Evolutionary conservation across 2,113 vertebrate species (phyloP).

Genomic region (Halichoeres trimaculatus): DNA sequence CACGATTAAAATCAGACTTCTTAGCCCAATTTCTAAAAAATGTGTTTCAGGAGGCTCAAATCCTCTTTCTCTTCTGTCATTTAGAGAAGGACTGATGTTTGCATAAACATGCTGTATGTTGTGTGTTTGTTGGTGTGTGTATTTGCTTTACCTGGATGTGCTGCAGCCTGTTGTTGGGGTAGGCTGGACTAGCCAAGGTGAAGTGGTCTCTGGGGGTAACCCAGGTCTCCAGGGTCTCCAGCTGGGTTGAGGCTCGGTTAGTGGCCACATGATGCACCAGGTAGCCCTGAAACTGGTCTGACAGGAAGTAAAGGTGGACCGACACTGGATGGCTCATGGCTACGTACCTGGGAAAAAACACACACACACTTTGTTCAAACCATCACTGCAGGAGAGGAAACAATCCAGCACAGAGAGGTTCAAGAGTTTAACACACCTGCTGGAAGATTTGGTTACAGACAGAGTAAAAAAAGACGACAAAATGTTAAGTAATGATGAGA

Average conservation of each 20-base stretch:
- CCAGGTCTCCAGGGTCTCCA: conserved; percentile 95
- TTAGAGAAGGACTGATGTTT: no score
- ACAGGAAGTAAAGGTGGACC: conserved; percentile 95
- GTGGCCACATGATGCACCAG: conserved; percentile 90
- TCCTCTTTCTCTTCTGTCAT: no score
- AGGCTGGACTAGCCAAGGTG: conserved; percentile 87
- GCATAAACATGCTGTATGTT: background rate
- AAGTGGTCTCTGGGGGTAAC: conserved; percentile 94
- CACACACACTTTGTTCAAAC: background rate
- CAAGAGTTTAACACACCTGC: no score
- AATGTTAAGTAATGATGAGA: no score
- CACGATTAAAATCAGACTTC: no score
- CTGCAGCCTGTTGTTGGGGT: conserved; percentile 88
- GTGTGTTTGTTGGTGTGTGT: background rate
- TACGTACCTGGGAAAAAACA: conserved; percentile 83
- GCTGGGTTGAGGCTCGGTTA: conserved; percentile 92
- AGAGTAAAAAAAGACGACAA: no score
- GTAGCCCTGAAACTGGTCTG: conserved; percentile 97
- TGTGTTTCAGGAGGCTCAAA: no score
- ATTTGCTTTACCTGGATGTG: conserved; percentile 88
- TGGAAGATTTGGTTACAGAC: no score
- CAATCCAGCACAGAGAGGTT: no score
- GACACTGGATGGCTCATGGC: conserved; percentile 89
- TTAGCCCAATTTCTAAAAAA: no score
- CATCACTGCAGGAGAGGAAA: background rate